These are phyloP conservation scores for Emys orbicularis DNA, from an alignment of 2,797 vertebrate genomes.

Conservation along the genomic window DNA sequence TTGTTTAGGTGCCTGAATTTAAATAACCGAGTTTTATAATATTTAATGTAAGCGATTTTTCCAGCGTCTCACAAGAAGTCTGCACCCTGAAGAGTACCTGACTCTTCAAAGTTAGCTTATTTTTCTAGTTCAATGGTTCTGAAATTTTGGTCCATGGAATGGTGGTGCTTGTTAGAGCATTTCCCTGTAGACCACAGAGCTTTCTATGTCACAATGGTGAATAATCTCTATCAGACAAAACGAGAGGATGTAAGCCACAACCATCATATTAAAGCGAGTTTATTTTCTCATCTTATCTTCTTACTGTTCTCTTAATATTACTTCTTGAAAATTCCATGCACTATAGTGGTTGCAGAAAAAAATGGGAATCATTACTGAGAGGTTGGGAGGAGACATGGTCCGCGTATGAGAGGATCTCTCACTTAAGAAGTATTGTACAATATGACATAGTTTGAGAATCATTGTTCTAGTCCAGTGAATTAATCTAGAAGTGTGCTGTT, in stretches of 20 bases:
- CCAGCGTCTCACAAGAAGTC: rapidly evolving
- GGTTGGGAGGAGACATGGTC: background rate
- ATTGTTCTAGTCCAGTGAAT: background rate
- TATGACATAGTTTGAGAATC: background rate
- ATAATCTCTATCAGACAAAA: background rate
- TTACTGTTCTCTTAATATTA: background rate
- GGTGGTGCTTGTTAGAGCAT: background rate
- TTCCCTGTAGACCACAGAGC: background rate
- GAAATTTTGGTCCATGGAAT: too few species aligned
- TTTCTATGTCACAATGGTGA: background rate
- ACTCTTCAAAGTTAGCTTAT: background rate
- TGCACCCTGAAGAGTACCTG: background rate
- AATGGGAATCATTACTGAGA: background rate
- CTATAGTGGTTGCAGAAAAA: background rate
- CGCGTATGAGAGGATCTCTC: background rate
- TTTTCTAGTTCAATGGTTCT: background rate
- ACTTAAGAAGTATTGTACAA: background rate
- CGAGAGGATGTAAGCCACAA: background rate
- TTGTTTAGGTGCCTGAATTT: background rate
- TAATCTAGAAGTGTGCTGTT: background rate
- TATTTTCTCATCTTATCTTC: background rate
- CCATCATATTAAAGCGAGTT: background rate
- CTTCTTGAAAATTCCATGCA: background rate
- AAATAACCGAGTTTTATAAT: background rate
- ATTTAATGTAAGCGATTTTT: background rate